Conservation (phyloP, 2,113 vertebrate genomes). For the Athene cunicularia region DNA sequence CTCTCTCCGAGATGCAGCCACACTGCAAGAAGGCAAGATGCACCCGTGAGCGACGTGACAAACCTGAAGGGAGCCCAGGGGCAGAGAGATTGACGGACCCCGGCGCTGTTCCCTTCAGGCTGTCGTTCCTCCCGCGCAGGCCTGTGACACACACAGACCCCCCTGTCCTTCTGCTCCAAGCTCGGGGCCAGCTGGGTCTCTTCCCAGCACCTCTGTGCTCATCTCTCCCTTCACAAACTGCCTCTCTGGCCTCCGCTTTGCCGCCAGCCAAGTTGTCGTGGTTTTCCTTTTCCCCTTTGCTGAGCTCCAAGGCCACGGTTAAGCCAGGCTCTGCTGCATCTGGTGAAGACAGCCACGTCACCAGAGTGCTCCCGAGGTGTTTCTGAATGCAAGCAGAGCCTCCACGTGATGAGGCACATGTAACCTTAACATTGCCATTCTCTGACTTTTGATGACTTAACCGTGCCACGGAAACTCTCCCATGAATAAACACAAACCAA, state of each 20-base stretch:
- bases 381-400: neutral
- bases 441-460: neutral
- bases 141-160: neutral
- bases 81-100: rapidly evolving
- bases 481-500: neutral
- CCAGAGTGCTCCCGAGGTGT: neutral
- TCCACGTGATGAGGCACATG: neutral
- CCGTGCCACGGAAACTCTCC: neutral
- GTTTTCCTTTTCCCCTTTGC: neutral
- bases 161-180: too few species aligned
- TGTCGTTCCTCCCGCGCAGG: neutral
- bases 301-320: rapidly evolving
- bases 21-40: neutral
- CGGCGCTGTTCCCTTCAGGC: rapidly evolving
- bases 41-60: rapidly evolving
- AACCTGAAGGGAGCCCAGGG: neutral
- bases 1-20: neutral
- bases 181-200: neutral
- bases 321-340: neutral
- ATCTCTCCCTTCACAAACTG: neutral
- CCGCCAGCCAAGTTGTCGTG: rapidly evolving
- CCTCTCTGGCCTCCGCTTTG: neutral
- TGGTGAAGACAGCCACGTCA: neutral
- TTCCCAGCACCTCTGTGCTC: neutral
- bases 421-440: neutral